Evolutionary conservation across 2,888 invertebrate genomes (phyloP), one percentile per base, ranked within the genome.

Genomic region (Drosophila nigritarsus): DNA sequence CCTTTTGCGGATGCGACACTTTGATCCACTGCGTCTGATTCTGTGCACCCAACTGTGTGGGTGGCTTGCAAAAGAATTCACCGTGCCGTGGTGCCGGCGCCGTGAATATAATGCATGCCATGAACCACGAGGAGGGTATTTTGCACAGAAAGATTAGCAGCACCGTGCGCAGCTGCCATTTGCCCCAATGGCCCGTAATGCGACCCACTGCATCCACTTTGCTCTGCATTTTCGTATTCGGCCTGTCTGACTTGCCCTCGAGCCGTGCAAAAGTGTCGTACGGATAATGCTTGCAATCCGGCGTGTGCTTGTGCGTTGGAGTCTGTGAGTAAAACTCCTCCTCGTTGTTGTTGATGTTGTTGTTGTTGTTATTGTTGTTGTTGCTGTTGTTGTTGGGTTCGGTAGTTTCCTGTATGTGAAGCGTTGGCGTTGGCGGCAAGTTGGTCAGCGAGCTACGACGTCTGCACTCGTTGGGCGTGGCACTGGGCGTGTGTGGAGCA

Each of bases 51-150:
- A 92, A 63, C 0, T 88, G 86, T 13, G 90, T 74, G 1, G 93
- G 92, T n/a, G 93, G 92, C 64, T 93, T 93, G 72, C 94, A 94
- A 71, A 93, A 93, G 82, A 93, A 94, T 77, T 94, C 93, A 13
- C 93, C 93, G 42, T 93, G 92, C 11, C 92, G 82, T 1, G 94
- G 93, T 0, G 92, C 90, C 0, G 94, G 94, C 0, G 94, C 94
- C 48, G 94, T 94, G 70, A 94, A 94, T 61, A 94, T 93, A 27
- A 94, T 93, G 73, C 93, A 93, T 3, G 94, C 93, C 94, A 94
- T 94, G 71, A 94, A 94, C 94, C 94, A 94, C 1, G 93, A 93
- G 0, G 94, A 93, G 2, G 94, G 94, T 58, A 93, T 92, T 80
- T 94, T 94, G 69, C 93, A 93, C 4, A 94, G 84, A 65, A 92